phyloP scores from a whole-genome alignment of 1,140 invertebrate species.

The Venturia canescens region DNA sequence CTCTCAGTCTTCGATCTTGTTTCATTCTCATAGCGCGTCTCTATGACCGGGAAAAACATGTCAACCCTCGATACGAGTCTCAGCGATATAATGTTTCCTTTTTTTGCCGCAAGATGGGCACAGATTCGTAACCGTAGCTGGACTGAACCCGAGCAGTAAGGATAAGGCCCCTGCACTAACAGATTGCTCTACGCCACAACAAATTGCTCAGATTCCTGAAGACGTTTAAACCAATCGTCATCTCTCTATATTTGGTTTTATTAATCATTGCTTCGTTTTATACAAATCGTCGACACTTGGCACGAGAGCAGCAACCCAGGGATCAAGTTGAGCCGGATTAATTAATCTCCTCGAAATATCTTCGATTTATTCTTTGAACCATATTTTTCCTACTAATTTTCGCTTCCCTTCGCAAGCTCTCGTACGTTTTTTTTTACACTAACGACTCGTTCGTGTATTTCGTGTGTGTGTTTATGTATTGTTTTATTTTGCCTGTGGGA shows the following conservation, averaged over 20 bases:
- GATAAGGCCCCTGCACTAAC: slow-evolving; percentile 78
- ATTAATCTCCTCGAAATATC: slow-evolving; percentile 39
- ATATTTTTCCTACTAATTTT: neutral
- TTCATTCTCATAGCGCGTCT: neutral
- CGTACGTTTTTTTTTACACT: neutral
- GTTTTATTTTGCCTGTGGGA: slow-evolving; percentile 19
- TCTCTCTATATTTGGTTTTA: slow-evolving; percentile 46
- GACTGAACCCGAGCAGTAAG: slow-evolving; percentile 71
- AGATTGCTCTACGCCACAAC: slow-evolving; percentile 76
- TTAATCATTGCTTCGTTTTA: slow-evolving; percentile 6
- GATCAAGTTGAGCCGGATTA: neutral
- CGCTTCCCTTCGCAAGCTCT: neutral
- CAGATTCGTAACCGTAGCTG: slow-evolving; percentile 48
- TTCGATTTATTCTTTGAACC: neutral
- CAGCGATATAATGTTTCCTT: neutral
- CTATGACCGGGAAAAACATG: neutral
- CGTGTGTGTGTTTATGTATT: slow-evolving; percentile 16
- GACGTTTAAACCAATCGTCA: slow-evolving; percentile 53
- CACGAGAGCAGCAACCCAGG: slow-evolving; percentile 5
- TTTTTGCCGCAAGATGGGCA: slow-evolving; percentile 18
- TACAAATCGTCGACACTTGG: neutral
- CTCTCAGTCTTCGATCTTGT: too few species aligned
- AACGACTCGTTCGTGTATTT: slow-evolving; percentile 23
- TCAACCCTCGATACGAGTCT: neutral
- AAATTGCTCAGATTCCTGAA: slow-evolving; percentile 50